Evolutionary conservation across 53 echinoderm and acorn worm genomes (phyloP), one percentile per base, ranked within the genome.

Genomic region (Mesocentrotus franciscanus): DNA sequence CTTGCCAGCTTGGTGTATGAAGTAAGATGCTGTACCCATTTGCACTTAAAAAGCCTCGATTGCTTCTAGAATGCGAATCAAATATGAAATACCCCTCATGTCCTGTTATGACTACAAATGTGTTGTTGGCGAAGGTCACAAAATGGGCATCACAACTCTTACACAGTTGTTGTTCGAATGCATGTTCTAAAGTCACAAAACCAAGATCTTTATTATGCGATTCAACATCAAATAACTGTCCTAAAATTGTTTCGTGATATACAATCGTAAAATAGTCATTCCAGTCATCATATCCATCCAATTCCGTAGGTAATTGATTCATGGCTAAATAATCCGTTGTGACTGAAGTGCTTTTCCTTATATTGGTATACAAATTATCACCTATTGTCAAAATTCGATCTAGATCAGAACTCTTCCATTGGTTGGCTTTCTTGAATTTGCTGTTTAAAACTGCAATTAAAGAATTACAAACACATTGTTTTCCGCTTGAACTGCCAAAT

Each of bases 391-490:
- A 15, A 59, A 78, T 74, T 30, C 10, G 78, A n/a, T 78, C 93
- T 93, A 60, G 78, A 93, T 93, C 57, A 15, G 57, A 27, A 76
- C 76, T 26, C 0, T 85, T 85, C 85, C 85, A 85, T 49, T 49
- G 4, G 1, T 56, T 26, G 42, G 85, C 85, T 49, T 85, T 85
- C 22, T 85, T 85, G 8, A 49, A 8, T 56, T 76, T 76, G 76
- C 78, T 78, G 16, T 91, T 49, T 22, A 85, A 85, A 10, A 85
- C 18, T 12, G 85, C 56, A 85, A 55, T 49, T 22, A 85, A 85
- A 49, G 85, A 85, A 85, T 85, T 85, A 24, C 55, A 55, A 55
- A 85, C 85, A 85, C 85, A 85, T 22, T 85, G 85, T 24, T 85
- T 85, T 85, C 85, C 85, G 49, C 55, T 55, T 56, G 85, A 85